Evolutionary conservation across 1,140 invertebrate genomes (phyloP), one percentile per base, ranked within the genome.

Genomic region (Homalodisca vitripennis): DNA sequence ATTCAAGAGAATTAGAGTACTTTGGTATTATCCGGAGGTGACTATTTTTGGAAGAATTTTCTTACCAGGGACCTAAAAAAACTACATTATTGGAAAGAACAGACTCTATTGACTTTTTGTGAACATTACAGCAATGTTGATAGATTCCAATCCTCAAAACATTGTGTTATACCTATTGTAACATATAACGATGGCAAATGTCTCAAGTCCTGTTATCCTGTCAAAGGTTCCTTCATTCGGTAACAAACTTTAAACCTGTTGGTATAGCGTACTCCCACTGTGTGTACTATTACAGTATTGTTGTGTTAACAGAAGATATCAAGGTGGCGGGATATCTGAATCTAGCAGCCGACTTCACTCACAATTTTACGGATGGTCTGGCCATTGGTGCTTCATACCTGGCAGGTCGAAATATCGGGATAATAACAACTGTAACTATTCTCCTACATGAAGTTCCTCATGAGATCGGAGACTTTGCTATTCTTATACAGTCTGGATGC

Each of bases 391-490:
- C 96, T 10, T 97, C 95, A n/a, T 99, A 92, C 80, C 86, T 98
- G 72, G 94, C 93, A 73, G 95, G 95, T 10, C 84, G 88, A 74
- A 89, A 80, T 75, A 84, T 93, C 73, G 93, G 92, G 14, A 85
- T 93, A 51, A 84, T 98, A 3, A 98, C 97, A 3, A 98, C 95
- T 22, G 81, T 95, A 27, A 98, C 94, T 1, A 97, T 99, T 77
- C 83, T 99, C 29, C 82, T 99, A 34, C 97, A 98, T 81, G 97
- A 98, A 86, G 89, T 99, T 71, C 97, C 97, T 62, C 97, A 98
- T 84, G 97, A 99, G 84, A 98, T 99, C 78, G 97, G 97, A 63
- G 97, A 99, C 82, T 99, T 97, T 86, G 96, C 97, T 32, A 98
- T 98, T 80, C 84, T 99, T 24, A 87, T 98, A 65, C 93, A 98